A percentile compares a stretch with the other conserved stretches of the same genome.
phyloP scores from a whole-genome alignment of 2,888 invertebrate genomes.

The Synergus itoensis region DNA sequence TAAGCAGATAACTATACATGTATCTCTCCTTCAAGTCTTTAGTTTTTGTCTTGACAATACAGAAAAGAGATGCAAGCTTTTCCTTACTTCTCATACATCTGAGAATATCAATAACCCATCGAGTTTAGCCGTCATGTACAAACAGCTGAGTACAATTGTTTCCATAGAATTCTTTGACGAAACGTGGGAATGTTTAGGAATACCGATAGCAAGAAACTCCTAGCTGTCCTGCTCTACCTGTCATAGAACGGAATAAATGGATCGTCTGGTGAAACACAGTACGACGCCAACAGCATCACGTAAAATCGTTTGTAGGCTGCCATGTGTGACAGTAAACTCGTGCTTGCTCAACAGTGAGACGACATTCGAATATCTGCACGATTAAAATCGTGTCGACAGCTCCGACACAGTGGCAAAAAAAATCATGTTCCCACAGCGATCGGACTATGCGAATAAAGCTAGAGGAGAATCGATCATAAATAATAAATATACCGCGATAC shows the following conservation, averaged over 20 bases:
- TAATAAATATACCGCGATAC: neutral
- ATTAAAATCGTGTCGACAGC: slow-evolving; percentile 33
- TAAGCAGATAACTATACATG: neutral
- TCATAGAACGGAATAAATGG: slow-evolving; percentile 67
- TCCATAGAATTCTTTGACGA: slow-evolving; percentile 61
- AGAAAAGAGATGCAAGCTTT: neutral
- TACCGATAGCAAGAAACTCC: slow-evolving; percentile 62
- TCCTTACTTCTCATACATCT: neutral
- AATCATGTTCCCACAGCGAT: slow-evolving; percentile 18
- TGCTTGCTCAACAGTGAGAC: slow-evolving; percentile 32
- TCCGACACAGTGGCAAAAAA: slow-evolving; percentile 16
- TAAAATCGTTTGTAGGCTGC: slow-evolving; percentile 45
- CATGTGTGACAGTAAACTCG: slow-evolving; percentile 44
- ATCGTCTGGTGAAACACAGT: slow-evolving; percentile 65
- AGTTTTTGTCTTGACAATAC: neutral
- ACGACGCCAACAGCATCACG: slow-evolving; percentile 63
- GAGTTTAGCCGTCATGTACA: neutral
- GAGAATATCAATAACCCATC: neutral
- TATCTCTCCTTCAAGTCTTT: neutral
- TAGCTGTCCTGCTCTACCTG: slow-evolving; percentile 57
- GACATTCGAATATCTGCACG: slow-evolving; percentile 24
- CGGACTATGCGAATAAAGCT: neutral
- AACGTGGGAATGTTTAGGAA: slow-evolving; percentile 68
- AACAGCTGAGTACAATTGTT: slow-evolving; percentile 56
- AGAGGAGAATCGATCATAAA: neutral